These are phyloP conservation scores for Mustela erminea DNA, from an alignment of 2,797 vertebrate genomes.

Conservation along the genomic window DNA sequence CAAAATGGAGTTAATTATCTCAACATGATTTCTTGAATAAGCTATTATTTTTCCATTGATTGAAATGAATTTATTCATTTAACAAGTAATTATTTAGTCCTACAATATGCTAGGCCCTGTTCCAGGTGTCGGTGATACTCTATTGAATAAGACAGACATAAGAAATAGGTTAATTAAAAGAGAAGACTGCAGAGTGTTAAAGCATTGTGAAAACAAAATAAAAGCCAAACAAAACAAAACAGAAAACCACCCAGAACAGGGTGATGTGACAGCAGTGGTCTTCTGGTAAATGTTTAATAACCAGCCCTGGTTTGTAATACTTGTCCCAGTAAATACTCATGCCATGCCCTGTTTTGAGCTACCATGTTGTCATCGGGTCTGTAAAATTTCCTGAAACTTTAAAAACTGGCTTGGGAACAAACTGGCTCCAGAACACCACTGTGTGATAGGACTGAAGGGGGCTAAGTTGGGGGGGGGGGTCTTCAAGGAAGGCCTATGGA, in stretches of 20 bases:
- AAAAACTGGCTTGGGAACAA: neutral
- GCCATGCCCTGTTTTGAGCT: neutral
- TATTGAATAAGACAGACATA: neutral
- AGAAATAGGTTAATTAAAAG: neutral
- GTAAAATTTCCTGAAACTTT: neutral
- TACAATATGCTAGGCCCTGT: neutral
- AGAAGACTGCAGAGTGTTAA: neutral
- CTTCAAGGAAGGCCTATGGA: neutral
- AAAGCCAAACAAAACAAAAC: neutral
- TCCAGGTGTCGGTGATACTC: neutral
- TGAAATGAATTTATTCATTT: conserved; percentile 33
- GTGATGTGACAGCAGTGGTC: neutral
- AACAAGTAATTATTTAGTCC: neutral
- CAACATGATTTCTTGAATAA: conserved; percentile 51
- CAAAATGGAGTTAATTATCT: neutral
- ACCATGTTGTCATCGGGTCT: neutral
- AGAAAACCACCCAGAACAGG: neutral
- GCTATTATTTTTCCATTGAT: neutral
- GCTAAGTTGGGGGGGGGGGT: no score
- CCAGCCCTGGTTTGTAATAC: neutral
- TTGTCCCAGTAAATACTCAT: neutral
- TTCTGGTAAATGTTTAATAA: neutral
- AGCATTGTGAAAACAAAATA: neutral
- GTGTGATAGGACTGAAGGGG: neutral
- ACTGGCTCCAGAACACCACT: neutral